Evolutionary conservation across 2,113 vertebrate genomes (phyloP).

Genomic region (Globicephala melas): DNA sequence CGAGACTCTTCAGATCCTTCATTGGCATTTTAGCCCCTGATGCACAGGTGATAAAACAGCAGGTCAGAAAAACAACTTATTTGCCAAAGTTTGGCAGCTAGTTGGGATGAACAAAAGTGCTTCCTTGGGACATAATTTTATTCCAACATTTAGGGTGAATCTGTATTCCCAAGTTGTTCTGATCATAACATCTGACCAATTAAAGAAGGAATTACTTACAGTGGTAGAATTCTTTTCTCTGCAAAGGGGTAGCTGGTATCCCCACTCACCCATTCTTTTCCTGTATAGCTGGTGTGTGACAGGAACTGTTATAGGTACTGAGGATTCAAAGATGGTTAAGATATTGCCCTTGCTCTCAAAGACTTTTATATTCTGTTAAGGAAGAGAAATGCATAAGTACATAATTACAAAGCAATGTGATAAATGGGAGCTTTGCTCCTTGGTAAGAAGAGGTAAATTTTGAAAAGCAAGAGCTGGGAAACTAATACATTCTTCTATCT

Average conservation of each 20-base stretch:
- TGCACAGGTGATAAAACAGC: neutral
- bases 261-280: neutral
- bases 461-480: neutral
- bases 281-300: neutral
- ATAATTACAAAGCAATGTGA: slow-evolving; percentile 11
- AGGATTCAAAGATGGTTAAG: neutral
- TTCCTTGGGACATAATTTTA: slow-evolving; percentile 9
- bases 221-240: slow-evolving; percentile 24
- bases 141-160: neutral
- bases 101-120: neutral
- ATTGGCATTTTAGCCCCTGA: slow-evolving; percentile 12
- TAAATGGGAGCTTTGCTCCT: neutral
- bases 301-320: neutral
- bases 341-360: slow-evolving; percentile 13
- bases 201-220: slow-evolving; percentile 22
- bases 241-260: neutral
- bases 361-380: slow-evolving; percentile 2
- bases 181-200: neutral
- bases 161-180: neutral
- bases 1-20: neutral
- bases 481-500: neutral
- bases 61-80: slow-evolving; percentile 20
- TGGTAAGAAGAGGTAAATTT: neutral
- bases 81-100: neutral
- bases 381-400: slow-evolving; percentile 3